Evolutionary conservation across 1,140 invertebrate species (phyloP).

Genomic region (Drosophila mojavensis): DNA sequence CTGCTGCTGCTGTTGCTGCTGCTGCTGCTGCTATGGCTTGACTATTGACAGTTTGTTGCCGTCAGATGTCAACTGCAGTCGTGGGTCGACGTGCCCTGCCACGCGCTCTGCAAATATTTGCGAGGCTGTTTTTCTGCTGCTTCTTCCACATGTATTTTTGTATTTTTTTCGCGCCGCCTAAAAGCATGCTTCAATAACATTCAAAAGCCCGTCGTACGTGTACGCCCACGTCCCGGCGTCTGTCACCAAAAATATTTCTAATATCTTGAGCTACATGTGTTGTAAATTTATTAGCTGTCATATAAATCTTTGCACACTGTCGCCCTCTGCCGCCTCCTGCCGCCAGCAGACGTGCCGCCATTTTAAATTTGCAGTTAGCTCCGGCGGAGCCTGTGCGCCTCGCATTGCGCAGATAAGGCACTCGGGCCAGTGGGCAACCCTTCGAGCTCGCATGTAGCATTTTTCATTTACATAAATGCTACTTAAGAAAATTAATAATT

Average conservation of each 20-base stretch:
- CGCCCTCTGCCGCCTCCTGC: conserved; percentile 37
- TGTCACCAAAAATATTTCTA: conserved; percentile 71
- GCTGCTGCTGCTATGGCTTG: not conserved
- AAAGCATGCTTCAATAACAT: conserved; percentile 73
- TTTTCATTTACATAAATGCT: conserved; percentile 75
- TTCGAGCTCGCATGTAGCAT: conserved; percentile 46
- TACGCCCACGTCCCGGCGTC: conserved; percentile 22
- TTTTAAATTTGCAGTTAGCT: conserved; percentile 24
- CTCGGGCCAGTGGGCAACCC: conserved; percentile 31
- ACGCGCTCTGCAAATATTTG: conserved; percentile 60
- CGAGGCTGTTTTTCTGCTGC: conserved; percentile 32
- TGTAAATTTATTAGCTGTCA: conserved; percentile 83
- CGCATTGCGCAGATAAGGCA: conserved; percentile 44
- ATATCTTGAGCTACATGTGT: conserved; percentile 77
- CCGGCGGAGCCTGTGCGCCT: conserved; percentile 32
- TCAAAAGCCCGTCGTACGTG: conserved; percentile 60
- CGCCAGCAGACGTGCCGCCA: conserved; percentile 42
- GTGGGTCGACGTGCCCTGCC: conserved; percentile 53
- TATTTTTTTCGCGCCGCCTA: conserved; percentile 22
- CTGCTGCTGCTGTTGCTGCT: not conserved
- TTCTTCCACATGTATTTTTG: no score
- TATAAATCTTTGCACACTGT: conserved; percentile 76
- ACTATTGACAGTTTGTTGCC: conserved; percentile 38
- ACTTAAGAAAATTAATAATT: conserved; percentile 69
- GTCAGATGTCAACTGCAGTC: conserved; percentile 74